Evolutionary conservation across 2,888 invertebrate species (phyloP), one percentile per base, ranked within the genome.

Genomic region (Stegana nigrithorax): DNA sequence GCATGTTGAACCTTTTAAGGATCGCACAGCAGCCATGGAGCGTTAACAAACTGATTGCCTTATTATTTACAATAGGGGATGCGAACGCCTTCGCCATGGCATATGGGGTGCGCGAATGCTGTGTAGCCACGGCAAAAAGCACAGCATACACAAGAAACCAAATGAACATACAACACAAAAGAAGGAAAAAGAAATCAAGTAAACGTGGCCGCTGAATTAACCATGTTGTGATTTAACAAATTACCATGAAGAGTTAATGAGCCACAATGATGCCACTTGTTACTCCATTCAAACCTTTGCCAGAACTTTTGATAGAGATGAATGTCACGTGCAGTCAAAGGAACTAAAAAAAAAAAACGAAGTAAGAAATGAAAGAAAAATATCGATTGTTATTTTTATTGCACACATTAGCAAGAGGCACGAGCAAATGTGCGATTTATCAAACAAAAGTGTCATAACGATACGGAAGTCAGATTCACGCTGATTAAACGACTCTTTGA

Each of bases 201-300:
- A 36, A 36, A n/a, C 12, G 36, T 36, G 10, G 36, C 32, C 32
- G n/a, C 8, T n/a, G n/a, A 32, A 12, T 32, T 36, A n/a, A 36
- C 36, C 36, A 36, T 36, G 36, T 36, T 36, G 36, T 36, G 36
- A 36, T 36, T 36, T 36, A n/a, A 12, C n/a, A 25, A 50, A 19
- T 50, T 23, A 50, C 50, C 50, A 50, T 50, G 50, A 50, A 50
- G 25, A 50, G 50, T 50, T 50, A 50, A 50, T 50, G 50, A 50
- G 19, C 50, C 50, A 50, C 21, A 23, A 10, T 12, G 50, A 10
- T 50, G 21, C 25, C 17, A 50, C 50, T 50, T 50, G 50, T 50
- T 50, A 25, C 26, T 50, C 1, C 21, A 50, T 23, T 23, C 23
- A 12, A 10, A 23, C 50, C 25, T 50, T 23, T 12, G 12, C n/a